These are phyloP conservation scores for Gouania willdenowi DNA, from an alignment of 2,797 vertebrate genomes.

Conservation along the genomic window DNA sequence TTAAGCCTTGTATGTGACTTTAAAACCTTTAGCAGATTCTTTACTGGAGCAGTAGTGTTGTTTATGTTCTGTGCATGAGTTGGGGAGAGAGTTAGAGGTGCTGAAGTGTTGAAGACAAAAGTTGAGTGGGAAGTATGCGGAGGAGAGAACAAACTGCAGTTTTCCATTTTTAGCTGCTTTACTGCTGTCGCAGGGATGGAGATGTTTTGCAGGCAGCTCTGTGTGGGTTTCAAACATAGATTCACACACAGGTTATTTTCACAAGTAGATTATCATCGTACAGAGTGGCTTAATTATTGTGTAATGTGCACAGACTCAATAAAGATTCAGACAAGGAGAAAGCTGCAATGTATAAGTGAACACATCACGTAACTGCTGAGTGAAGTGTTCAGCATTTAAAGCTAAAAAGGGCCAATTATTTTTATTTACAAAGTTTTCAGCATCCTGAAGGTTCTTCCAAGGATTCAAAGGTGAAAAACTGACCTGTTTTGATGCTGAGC, in stretches of 20 bases:
- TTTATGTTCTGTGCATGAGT: constrained; percentile 56
- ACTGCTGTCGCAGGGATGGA: constrained; percentile 39
- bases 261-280: too few relatives aligned
- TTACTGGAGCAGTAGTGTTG: constrained; percentile 17
- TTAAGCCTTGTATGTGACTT: background rate
- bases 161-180: constrained; percentile 67
- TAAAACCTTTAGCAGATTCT: constrained; percentile 22
- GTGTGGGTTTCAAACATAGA: constrained; percentile 19
- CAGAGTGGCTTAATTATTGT: too few relatives aligned
- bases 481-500: too few relatives aligned
- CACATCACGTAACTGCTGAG: too few relatives aligned
- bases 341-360: too few relatives aligned
- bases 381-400: too few relatives aligned
- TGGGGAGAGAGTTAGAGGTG: constrained; percentile 41
- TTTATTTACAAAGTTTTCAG: too few relatives aligned
- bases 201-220: constrained; percentile 44
- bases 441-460: too few relatives aligned
- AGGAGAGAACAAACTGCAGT: constrained; percentile 57
- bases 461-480: too few relatives aligned
- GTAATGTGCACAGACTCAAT: too few relatives aligned
- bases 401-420: too few relatives aligned
- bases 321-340: too few relatives aligned
- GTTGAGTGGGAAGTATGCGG: constrained; percentile 67
- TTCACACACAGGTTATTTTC: constrained; percentile 1
- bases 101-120: constrained; percentile 61